Evolutionary conservation across 2,888 invertebrate genomes (phyloP).

Genomic region (Drosophila aldrichi): DNA sequence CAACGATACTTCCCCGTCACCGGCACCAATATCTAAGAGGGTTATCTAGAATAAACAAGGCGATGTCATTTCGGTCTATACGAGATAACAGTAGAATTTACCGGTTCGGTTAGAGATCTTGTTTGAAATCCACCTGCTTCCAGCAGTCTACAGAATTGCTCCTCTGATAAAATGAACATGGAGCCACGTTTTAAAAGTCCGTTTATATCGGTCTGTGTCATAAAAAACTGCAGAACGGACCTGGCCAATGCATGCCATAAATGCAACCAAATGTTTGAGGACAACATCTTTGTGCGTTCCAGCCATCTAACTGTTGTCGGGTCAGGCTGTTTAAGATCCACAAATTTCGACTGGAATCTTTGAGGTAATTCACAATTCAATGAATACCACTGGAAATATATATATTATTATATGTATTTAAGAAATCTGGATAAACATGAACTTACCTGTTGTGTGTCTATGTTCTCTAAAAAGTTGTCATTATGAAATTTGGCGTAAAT

Average conservation of each 20-base stretch:
- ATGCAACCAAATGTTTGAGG: conserved; percentile 90
- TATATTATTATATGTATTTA: neutral
- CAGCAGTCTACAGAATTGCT: conserved; percentile 89
- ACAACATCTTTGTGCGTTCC: conserved; percentile 82
- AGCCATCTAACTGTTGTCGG: conserved; percentile 83
- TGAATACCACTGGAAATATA: conserved; percentile 83
- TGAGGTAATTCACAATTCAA: conserved; percentile 78
- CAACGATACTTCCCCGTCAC: conserved; percentile 96
- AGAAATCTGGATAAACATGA: neutral
- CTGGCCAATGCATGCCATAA: conserved; percentile 95
- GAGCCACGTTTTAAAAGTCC: conserved; percentile 96
- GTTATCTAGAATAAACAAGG: conserved; percentile 81
- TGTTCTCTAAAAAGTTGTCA: conserved; percentile 84
- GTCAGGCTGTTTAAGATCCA: conserved; percentile 83
- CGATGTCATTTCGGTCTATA: neutral
- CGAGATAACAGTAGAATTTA: conserved; percentile 23
- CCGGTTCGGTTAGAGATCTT: conserved; percentile 55
- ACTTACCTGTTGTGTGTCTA: conserved; percentile 83
- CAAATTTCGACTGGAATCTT: conserved; percentile 83
- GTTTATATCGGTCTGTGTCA: conserved; percentile 98
- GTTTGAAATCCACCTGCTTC: conserved; percentile 80
- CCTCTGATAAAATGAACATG: conserved; percentile 97
- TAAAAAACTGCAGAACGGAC: conserved; percentile 94
- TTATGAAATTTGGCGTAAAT: conserved; percentile 85
- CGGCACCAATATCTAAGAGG: conserved; percentile 96